phyloP scores from a whole-genome alignment of 2,113 vertebrate genomes.

The Rhinoderma darwinii region DNA sequence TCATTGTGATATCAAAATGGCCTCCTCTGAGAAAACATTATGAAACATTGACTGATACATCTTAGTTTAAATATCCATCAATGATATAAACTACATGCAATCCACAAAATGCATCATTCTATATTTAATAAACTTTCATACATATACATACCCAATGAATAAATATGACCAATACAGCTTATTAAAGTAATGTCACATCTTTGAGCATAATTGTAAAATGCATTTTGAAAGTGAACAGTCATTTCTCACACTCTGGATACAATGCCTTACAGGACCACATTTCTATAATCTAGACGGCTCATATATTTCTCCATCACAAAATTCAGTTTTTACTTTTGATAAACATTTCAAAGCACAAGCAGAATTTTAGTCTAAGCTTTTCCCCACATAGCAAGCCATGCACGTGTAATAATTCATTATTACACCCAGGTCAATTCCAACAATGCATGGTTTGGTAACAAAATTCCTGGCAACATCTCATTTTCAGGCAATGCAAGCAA shows the following conservation, averaged over 20 bases:
- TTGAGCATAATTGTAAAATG: not conserved
- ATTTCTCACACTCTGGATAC: not conserved
- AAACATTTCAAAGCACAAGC: not conserved
- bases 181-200: not conserved
- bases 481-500: not conserved
- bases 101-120: too few relatives aligned
- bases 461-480: not conserved
- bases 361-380: not conserved
- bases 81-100: too few relatives aligned
- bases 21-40: too few relatives aligned
- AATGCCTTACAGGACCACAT: not conserved
- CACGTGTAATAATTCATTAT: not conserved
- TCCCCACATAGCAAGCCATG: not conserved
- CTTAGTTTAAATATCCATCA: too few relatives aligned
- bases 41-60: too few relatives aligned
- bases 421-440: not conserved
- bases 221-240: not conserved
- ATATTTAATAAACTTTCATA: too few relatives aligned
- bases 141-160: not conserved
- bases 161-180: too few relatives aligned
- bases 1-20: too few relatives aligned
- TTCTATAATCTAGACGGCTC: not conserved
- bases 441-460: not conserved
- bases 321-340: too few relatives aligned
- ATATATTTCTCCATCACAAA: not conserved